Evolutionary conservation across 2,888 invertebrate species (phyloP).

Genomic region (Subacronicta megacephala): DNA sequence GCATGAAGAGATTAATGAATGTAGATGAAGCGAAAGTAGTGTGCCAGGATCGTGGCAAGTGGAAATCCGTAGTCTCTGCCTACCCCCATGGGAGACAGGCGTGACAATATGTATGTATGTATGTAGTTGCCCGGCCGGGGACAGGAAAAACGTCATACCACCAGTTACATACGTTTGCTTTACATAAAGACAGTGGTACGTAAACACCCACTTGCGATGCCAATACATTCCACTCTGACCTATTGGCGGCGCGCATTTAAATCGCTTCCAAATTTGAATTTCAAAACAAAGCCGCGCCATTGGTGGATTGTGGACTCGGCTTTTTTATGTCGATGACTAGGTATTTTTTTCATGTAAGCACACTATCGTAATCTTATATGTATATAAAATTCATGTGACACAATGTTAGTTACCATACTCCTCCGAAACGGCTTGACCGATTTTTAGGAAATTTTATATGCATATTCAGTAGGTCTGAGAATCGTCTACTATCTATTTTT

Average conservation of each 20-base stretch:
- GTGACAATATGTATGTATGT: too few species aligned
- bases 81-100: too few species aligned
- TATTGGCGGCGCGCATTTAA: constrained; percentile 84
- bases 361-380: not conserved
- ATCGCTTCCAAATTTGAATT: constrained; percentile 83
- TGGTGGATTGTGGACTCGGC: constrained; percentile 59
- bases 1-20: too few species aligned
- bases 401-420: too few species aligned
- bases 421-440: too few species aligned
- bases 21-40: too few species aligned
- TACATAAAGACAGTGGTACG: constrained; percentile 56
- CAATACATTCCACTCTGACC: constrained; percentile 84
- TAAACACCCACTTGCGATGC: constrained; percentile 70
- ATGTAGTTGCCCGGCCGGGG: constrained; percentile 6
- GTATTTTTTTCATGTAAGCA: constrained; percentile 49
- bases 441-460: too few species aligned
- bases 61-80: too few species aligned
- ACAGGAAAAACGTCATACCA: constrained; percentile 63
- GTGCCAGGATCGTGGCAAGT: too few species aligned
- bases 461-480: too few species aligned
- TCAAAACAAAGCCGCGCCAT: constrained; percentile 71
- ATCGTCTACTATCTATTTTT: too few species aligned
- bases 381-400: too few species aligned
- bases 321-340: constrained; percentile 66
- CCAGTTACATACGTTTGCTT: constrained; percentile 53